Evolutionary conservation across 2,113 vertebrate genomes (phyloP), one percentile per base, ranked within the genome.

Genomic region (Hippoglossus stenolepis): DNA sequence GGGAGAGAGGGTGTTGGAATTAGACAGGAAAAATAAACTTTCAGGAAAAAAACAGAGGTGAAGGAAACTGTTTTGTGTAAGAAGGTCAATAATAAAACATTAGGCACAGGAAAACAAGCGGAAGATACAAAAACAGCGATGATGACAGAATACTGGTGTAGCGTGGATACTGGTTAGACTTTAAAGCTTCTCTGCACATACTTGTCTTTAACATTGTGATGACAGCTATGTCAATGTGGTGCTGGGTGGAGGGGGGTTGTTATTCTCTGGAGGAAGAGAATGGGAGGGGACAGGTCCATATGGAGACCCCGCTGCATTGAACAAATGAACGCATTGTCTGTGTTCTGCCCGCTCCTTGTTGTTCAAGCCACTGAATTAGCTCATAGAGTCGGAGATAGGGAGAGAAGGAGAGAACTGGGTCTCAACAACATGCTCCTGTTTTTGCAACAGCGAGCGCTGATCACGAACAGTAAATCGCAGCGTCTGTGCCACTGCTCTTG

Each of bases 351-450:
- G 54, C 83, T 86, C 73, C 88, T 88, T 92, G 90, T 93, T 92
- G 90, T 91, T 91, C 78, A 64, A 83, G 84, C 85, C 79, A 87
- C 79, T 91, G 90, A 93, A 93, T 92, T 90, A 90, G 87, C 83
- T 90, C 90, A 89, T 73, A 88, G 77, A 83, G 53, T 85, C 45
- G 71, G 45, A 84, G 68, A 82, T 69, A 78, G 21, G 18, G 21
- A 38, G 68, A 21, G 49, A 18, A 45, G 59, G 38, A 78, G 75
- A 80, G 59, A 77, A 74, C 77, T 35, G 56, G 73, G 61, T 78
- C 81, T 79, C 74, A 66, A 83, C 77, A 84, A 86, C 75, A 80
- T 73, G 84, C 75, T 77, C 72, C 78, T 83, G 80, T 85, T 84
- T 81, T 76, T 80, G 49, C 61, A 86, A 81, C 69, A 51, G 78